Evolutionary conservation across 2,888 invertebrate genomes (phyloP), one percentile per base, ranked within the genome.

Genomic region (Polymixis lichenea): DNA sequence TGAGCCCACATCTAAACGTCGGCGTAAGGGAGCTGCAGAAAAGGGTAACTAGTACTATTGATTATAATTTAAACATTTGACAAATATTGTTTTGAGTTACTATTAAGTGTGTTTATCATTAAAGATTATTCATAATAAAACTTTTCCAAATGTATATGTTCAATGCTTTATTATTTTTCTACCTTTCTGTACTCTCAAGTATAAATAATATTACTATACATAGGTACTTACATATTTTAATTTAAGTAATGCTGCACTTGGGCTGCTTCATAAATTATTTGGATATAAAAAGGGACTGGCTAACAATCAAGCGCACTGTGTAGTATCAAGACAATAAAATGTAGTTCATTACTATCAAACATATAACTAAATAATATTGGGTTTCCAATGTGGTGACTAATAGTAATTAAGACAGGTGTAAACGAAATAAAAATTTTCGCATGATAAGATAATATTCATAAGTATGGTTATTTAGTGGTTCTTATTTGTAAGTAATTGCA

Each of bases 11-110:
- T 90, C 90, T 58, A 95, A 95, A 86, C 93, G 96, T 80, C 92
- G 94, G 84, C 95, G 95, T 87, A 96, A 95, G 86, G 90, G 89
- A 49, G 90, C 91, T 2, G 95, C 95, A 62, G 95, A 96, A 53
- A 95, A 95, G 95, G 96, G 96, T 96, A 96, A 96, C 88, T 96
- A 96, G 91, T 90, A 89, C 88, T 91, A 90, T 92, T 91, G 88
- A 90, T 90, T 88, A 72, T 87, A 88, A 87, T 92, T 90, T 89
- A 87, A 88, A 88, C 83, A 87, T 80, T 90, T 90, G 92, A 94
- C 91, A 87, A 86, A 81, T 89, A 91, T 92, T 95, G 92, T 94
- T 94, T 92, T 89, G 84, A 92, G 91, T 92, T 92, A 91, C 89
- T 92, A 93, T 93, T 93, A 92, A 90, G 92, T 92, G 92, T 93